Evolutionary conservation across 2,113 vertebrate species (phyloP).

Genomic region (Neoarius graeffei): DNA sequence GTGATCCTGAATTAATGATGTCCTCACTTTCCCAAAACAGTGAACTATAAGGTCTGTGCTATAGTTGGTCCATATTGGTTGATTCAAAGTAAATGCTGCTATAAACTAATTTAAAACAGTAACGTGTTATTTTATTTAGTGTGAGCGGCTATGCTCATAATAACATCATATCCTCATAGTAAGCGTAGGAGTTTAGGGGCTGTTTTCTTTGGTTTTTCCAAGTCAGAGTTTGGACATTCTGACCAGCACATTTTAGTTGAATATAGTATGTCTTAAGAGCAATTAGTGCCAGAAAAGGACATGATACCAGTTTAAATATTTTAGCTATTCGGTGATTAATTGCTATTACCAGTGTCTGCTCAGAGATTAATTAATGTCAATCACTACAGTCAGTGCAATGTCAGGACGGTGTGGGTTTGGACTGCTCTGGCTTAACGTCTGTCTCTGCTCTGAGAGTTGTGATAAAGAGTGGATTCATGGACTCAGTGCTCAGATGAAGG

Average conservation of each 20-base stretch:
- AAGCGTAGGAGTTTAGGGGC: background rate
- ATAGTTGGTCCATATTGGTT: background rate
- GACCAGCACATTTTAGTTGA: background rate
- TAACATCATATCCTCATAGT: background rate
- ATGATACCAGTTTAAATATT: background rate
- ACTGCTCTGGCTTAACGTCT: background rate
- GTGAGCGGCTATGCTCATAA: background rate
- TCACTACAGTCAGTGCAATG: background rate
- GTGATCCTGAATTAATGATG: background rate
- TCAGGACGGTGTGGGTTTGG: background rate
- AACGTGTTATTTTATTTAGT: background rate
- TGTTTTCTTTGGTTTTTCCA: background rate
- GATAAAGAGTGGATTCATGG: constrained; percentile 19
- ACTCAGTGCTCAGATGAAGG: constrained; percentile 11
- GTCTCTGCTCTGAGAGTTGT: constrained; percentile 3
- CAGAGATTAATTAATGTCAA: constrained; percentile 8
- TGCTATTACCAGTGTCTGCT: background rate
- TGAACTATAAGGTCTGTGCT: background rate
- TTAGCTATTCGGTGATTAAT: background rate
- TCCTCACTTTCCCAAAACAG: background rate
- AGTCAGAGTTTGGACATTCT: background rate
- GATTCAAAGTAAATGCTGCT: background rate
- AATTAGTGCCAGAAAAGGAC: background rate
- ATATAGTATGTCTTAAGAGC: background rate
- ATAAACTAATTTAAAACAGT: background rate